Evolutionary conservation across 2,113 vertebrate species (phyloP).

Genomic region (Panurus biarmicus): DNA sequence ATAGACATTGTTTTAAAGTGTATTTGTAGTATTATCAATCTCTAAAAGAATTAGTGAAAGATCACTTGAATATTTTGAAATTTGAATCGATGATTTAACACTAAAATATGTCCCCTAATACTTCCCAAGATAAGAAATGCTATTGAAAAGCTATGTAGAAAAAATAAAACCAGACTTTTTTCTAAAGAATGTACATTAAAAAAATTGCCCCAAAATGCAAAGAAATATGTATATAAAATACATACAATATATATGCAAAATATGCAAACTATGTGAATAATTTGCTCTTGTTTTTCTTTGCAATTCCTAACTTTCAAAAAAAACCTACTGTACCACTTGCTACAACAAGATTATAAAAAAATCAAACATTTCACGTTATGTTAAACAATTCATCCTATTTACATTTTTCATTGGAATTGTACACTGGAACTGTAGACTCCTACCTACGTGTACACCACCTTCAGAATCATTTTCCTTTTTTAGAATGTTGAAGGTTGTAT

Average conservation of each 20-base stretch:
- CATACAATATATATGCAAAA: background rate
- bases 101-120: background rate
- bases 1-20: background rate
- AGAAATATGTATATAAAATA: background rate
- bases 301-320: background rate
- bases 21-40: background rate
- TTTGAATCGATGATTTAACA: background rate
- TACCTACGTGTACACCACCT: background rate
- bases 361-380: background rate
- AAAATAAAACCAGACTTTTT: background rate
- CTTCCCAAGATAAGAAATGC: background rate
- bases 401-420: background rate
- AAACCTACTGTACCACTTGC: background rate
- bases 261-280: background rate
- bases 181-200: background rate
- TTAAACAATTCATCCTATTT: background rate
- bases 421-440: background rate
- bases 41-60: background rate
- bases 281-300: background rate
- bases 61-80: background rate
- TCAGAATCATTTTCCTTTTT: background rate
- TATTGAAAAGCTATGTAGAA: background rate
- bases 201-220: background rate
- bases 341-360: background rate
- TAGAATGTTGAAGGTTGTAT: background rate